Base-by-base conservation (phyloP, 2,888 invertebrate species). In the Campaea margaritaria region DNA sequence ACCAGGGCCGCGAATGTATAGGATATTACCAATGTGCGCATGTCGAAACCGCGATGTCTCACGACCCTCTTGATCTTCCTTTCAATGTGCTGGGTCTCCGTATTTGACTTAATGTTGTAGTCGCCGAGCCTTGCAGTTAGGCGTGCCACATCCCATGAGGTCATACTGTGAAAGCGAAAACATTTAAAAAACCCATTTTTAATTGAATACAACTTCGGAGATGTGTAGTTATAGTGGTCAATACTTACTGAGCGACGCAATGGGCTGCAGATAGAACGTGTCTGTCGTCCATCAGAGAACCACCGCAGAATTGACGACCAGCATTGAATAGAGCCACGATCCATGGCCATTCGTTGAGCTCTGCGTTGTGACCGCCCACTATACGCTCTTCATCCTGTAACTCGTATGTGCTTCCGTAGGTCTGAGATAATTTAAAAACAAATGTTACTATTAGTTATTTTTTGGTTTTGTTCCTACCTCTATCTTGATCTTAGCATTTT, bases 191-290 rank as follows among this genome's bases (percentile, higher is more conserved):
- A n/a, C 39, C 14, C 42, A n/a, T 34, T n/a, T 46, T 56, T 9
- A 56, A n/a, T 1, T 38, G 9, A 14, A 7, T 34, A 41, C 10
- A 52, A 3, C 8, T 31, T 34, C 8, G 13, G 27, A 5, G 16
- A 21, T 39, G 14, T 21, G 21, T 21, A 21, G 21, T n/a, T n/a
- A n/a, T n/a, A n/a, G 39, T 0, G 10, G n/a, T 21, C 14, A 15
- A 14, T 58, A 76, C 95, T 94, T 93, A 97, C 97, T 96, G 96
- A 31, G 97, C 96, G 27, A 97, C 96, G 82, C 97, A 97, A 87
- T 97, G 97, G 0, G 97, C 97, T 2, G 97, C 97, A 1, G 97
- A 96, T 12, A 97, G 88, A 48, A 97, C 95, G 77, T 97, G 97
- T 50, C 82, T 87, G 65, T 95, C 94, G 74, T 97, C 97, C 64